Base-by-base conservation (phyloP, 2,113 vertebrate genomes). In the Alligator mississippiensis region DNA sequence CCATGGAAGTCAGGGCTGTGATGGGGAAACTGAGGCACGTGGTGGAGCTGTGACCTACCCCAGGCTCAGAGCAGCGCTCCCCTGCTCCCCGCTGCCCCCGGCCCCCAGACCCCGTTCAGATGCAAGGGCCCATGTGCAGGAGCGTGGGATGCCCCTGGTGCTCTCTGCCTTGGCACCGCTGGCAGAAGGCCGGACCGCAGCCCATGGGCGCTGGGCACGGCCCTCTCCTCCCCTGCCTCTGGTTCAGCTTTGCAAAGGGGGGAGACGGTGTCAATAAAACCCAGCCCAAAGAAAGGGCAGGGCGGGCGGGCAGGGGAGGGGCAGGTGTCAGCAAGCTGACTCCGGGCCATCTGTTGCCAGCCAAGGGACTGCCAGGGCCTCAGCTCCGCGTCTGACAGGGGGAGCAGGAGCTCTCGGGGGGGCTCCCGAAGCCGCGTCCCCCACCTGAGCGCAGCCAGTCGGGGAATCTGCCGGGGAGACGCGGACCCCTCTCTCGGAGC, bases 301-400 rank as follows among this genome's bases (percentile, higher is more conserved):
- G 84, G 84, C 85, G 11, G 57, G 81, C 74, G 64, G 13, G 74
- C 90, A 59, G 91, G 62, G 95, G 93, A 93, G 92, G 94, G 93
- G 88, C 95, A 94, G 96, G 92, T 87, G 93, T 86, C 84, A 62
- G 82, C 92, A 79, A 96, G 89, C 92, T 79, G 85, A 87, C 91
- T 94, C 87, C 91, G 86, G 76, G 93, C 92, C 96, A 97, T 97
- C 96, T 97, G 96, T 84, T 97, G 96, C 95, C 94, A 87, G 74
- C 77, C 55, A 16, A 1, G 96, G 84, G 95, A 14, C 87, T 76
- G 47, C 77, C 15, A 3, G 64, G 63, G 8, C 89, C 93, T 77
- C 55, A 82, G 92, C 82, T 58, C 93, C 18, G 77, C 0, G 60
- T 66, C 93, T 92, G 93, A 62, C 2, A n/a, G 84, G 92, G 93